phyloP scores from a whole-genome alignment of 92 coral and sea anemone species.

The Porites evermanni region DNA sequence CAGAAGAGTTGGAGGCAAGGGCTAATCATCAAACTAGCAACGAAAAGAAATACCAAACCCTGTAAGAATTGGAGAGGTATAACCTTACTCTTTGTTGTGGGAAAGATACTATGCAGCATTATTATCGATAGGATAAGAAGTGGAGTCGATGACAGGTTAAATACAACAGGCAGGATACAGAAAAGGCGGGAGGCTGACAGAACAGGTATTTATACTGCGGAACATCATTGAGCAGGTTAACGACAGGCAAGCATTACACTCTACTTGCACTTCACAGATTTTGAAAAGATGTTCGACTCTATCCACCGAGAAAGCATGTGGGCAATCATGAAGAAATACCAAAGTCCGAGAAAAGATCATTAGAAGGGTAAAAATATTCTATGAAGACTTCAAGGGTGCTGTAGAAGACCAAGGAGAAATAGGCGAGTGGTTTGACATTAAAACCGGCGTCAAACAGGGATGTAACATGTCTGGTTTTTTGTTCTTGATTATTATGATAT shows the following conservation, averaged over 20 bases:
- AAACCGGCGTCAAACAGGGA: too few relatives aligned
- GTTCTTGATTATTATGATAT: constrained; percentile 32
- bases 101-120: constrained; percentile 42
- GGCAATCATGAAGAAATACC: constrained; percentile 42
- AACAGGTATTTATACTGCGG: constrained; percentile 33
- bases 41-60: constrained; percentile 49
- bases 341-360: constrained; percentile 44
- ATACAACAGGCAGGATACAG: constrained; percentile 37
- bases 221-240: constrained; percentile 49
- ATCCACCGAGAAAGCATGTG: constrained; percentile 23
- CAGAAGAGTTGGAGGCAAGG: constrained; percentile 49
- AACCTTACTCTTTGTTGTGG: neutral
- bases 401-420: constrained; percentile 36
- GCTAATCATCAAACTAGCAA: constrained; percentile 56
- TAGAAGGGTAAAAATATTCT: neutral
- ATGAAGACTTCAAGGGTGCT: neutral
- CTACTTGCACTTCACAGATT: neutral
- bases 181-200: constrained; percentile 37
- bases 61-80: constrained; percentile 56
- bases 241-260: too few relatives aligned
- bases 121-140: neutral
- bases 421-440: neutral
- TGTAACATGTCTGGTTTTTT: neutral
- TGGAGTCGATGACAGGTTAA: constrained; percentile 12
- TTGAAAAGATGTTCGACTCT: constrained; percentile 52